These are phyloP conservation scores for Coryphaenoides rupestris DNA, from an alignment of 2,113 vertebrate species.

Conservation along the genomic window DNA sequence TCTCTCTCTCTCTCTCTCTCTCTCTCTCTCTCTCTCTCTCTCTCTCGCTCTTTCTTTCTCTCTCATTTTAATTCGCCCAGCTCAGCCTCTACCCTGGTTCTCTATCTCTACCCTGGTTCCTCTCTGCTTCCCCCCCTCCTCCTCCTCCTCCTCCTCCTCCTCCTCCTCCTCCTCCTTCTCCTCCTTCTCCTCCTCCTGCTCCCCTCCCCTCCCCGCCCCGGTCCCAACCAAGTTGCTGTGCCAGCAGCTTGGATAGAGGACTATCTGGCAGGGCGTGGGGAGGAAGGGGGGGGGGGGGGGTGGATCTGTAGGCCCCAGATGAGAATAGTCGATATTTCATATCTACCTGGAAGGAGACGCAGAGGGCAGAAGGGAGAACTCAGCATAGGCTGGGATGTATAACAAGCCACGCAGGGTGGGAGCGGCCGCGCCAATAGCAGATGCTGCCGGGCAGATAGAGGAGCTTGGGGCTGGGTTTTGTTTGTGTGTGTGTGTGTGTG, in stretches of 20 bases:
- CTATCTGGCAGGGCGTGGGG: conserved; percentile 44
- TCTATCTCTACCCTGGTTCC: conserved; percentile 20
- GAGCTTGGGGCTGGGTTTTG: background rate
- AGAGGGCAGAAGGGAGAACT: conserved; percentile 63
- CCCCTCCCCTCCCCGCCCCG: conserved; percentile 16
- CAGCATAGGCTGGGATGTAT: conserved; percentile 58
- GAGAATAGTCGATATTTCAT: conserved; percentile 74
- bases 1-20: background rate
- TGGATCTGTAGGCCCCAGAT: conserved; percentile 45
- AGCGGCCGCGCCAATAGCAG: conserved; percentile 31
- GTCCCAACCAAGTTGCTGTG: conserved; percentile 52
- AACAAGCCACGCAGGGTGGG: conserved; percentile 29
- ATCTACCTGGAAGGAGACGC: conserved; percentile 65
- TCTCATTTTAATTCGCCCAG: background rate
- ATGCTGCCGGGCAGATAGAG: conserved; percentile 12
- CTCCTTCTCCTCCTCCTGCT: conserved; percentile 28
- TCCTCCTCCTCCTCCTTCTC: conserved; percentile 21
- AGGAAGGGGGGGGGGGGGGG: conserved; percentile 24
- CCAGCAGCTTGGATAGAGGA: conserved; percentile 67
- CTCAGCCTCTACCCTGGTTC: background rate
- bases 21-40: background rate
- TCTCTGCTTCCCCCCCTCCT: conserved; percentile 22
- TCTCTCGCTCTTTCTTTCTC: background rate
- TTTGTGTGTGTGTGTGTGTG: background rate
- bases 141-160: conserved; percentile 15